Conservation (phyloP, 2,797 vertebrate genomes). For the Fistularia commersonii region DNA sequence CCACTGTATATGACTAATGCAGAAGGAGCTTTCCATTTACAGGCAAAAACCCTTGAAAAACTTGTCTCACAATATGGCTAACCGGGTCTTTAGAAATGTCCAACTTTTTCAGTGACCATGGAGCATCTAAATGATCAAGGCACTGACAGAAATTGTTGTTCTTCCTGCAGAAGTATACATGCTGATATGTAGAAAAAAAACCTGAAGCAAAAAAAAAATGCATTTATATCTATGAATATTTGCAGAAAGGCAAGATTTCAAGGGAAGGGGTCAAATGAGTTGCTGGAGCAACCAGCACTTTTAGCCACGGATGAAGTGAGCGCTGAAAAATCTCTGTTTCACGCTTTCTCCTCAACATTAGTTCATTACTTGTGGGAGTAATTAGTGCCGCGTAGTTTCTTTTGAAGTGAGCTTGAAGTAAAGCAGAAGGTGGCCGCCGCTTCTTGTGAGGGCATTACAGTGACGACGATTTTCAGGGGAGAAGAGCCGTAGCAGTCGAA, state of each 20-base stretch:
- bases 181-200: constrained; percentile 15
- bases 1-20: no score
- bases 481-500: no score
- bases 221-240: no score
- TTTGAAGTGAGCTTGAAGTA: constrained; percentile 41
- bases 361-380: constrained; percentile 39
- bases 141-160: neutral
- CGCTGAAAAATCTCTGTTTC: constrained; percentile 20
- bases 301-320: constrained; percentile 26
- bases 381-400: constrained; percentile 29
- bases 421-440: constrained; percentile 9
- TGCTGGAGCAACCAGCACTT: constrained; percentile 13
- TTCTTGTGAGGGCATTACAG: constrained; percentile 15
- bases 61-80: no score
- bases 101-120: constrained; percentile 2
- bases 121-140: constrained; percentile 3
- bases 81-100: neutral
- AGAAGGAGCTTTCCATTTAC: no score
- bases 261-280: constrained; percentile 43
- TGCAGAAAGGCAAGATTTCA: constrained; percentile 19
- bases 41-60: no score
- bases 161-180: constrained; percentile 18
- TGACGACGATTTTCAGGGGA: neutral
- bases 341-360: constrained; percentile 7
- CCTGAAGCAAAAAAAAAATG: neutral